Evolutionary conservation across 2,888 invertebrate species (phyloP).

Genomic region (Blastobasis adustella): DNA sequence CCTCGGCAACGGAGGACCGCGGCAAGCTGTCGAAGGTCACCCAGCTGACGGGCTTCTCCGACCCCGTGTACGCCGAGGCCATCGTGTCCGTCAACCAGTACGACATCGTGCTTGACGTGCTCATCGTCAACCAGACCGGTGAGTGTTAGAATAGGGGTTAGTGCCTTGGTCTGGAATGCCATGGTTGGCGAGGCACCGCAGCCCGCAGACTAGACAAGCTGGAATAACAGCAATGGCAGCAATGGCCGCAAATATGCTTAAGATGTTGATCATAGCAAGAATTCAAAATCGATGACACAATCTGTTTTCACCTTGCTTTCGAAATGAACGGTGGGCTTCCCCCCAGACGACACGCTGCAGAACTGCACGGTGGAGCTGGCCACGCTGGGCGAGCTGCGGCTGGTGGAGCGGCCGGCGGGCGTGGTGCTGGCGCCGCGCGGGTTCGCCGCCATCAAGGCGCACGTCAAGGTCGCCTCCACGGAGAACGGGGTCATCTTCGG

Average conservation of each 20-base stretch:
- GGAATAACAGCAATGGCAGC: too few species aligned
- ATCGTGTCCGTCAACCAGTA: constrained; percentile 99
- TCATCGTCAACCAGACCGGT: constrained; percentile 98
- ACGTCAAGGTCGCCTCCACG: constrained; percentile 99
- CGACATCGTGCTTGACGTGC: constrained; percentile 97
- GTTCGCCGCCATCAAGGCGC: constrained; percentile 98
- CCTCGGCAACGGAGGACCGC: constrained; percentile 35
- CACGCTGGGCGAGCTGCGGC: constrained; percentile 96
- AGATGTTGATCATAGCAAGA: too few species aligned
- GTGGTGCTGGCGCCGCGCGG: constrained; percentile 97
- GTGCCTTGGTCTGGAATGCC: too few species aligned
- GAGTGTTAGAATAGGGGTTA: constrained; percentile 15
- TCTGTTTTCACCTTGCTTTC: too few species aligned
- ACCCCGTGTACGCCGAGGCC: constrained; percentile 99
- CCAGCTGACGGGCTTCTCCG: constrained; percentile 98
- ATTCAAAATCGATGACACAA: too few species aligned
- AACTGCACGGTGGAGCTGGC: constrained; percentile 98
- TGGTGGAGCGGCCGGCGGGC: constrained; percentile 97
- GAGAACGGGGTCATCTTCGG: constrained; percentile 99
- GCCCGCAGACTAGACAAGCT: too few species aligned
- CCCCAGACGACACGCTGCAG: constrained; percentile 91
- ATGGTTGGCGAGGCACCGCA: too few species aligned
- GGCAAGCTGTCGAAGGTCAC: constrained; percentile 81
- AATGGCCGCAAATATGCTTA: too few species aligned
- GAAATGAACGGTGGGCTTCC: too few species aligned